These are phyloP conservation scores for Ophioninae sp. DNA, from an alignment of 2,888 invertebrate species.

Conservation along the genomic window DNA sequence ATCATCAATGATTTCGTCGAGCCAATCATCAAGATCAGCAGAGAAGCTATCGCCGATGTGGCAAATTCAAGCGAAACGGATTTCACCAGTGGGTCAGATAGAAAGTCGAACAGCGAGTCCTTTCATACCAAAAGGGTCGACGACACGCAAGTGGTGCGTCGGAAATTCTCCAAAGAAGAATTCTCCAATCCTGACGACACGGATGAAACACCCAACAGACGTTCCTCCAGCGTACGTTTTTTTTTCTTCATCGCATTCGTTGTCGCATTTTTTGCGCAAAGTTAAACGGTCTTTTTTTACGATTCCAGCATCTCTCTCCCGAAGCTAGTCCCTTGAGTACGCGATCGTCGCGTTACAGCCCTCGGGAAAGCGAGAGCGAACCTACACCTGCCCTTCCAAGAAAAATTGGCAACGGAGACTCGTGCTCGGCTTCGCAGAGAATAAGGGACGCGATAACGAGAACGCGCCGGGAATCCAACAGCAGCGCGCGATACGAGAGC, in stretches of 20 bases:
- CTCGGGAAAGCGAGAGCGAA: conserved; percentile 79
- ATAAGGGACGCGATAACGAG: conserved; percentile 79
- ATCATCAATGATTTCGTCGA: conserved; percentile 38
- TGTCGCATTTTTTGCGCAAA: neutral
- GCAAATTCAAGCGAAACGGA: conserved; percentile 62
- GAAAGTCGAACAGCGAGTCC: conserved; percentile 38
- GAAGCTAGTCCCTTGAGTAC: conserved; percentile 79
- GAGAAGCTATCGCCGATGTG: conserved; percentile 48
- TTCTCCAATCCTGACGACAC: conserved; percentile 78
- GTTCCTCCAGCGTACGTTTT: conserved; percentile 77
- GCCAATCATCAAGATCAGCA: conserved; percentile 28
- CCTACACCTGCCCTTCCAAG: conserved; percentile 78
- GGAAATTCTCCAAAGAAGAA: conserved; percentile 77
- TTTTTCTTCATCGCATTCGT: neutral
- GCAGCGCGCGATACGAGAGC: conserved; percentile 79
- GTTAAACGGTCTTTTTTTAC: neutral
- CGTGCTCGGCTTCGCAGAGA: conserved; percentile 78
- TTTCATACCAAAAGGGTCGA: conserved; percentile 46
- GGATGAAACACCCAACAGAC: conserved; percentile 76
- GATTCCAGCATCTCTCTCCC: conserved; percentile 77
- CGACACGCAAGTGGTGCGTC: conserved; percentile 46
- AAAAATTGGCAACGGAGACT: conserved; percentile 75
- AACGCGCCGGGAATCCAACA: conserved; percentile 79
- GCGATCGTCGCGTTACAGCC: conserved; percentile 79
- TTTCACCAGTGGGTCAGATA: conserved; percentile 63